These are phyloP conservation scores for Desmophyllum pertusum DNA, from an alignment of 92 coral and sea anemone species.

Conservation along the genomic window DNA sequence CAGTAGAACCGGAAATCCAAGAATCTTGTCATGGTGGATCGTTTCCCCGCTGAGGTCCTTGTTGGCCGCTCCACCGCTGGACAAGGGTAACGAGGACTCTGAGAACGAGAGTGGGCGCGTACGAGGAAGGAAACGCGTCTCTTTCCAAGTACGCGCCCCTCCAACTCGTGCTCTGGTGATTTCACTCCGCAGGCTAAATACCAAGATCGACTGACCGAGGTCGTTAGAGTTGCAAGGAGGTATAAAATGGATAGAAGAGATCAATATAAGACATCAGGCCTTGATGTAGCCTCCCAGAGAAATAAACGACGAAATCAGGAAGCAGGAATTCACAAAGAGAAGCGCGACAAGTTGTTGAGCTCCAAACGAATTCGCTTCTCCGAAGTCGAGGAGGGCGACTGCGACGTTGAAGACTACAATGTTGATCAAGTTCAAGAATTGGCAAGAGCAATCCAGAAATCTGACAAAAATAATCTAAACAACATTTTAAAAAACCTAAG, in stretches of 20 bases:
- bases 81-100: too few species aligned
- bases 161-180: too few species aligned
- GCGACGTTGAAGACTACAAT: constrained; percentile 68
- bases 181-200: too few species aligned
- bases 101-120: too few species aligned
- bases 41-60: too few species aligned
- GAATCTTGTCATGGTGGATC: too few species aligned
- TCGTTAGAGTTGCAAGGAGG: not conserved
- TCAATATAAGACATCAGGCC: constrained; percentile 73
- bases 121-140: too few species aligned
- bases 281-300: constrained; percentile 64
- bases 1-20: too few species aligned
- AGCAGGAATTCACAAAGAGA: constrained; percentile 83
- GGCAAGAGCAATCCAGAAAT: constrained; percentile 76
- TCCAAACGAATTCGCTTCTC: constrained; percentile 90
- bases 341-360: constrained; percentile 87
- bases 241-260: constrained; percentile 88
- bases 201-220: too few species aligned
- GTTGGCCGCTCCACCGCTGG: too few species aligned
- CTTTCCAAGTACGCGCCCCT: too few species aligned
- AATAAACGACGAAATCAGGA: constrained; percentile 82
- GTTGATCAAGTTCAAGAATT: constrained; percentile 78
- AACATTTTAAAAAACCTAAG: constrained; percentile 73
- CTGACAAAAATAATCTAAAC: constrained; percentile 68
- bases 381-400: constrained; percentile 65